phyloP scores from a whole-genome alignment of 2,888 invertebrate genomes.

The Micoletzkya japonica region DNA sequence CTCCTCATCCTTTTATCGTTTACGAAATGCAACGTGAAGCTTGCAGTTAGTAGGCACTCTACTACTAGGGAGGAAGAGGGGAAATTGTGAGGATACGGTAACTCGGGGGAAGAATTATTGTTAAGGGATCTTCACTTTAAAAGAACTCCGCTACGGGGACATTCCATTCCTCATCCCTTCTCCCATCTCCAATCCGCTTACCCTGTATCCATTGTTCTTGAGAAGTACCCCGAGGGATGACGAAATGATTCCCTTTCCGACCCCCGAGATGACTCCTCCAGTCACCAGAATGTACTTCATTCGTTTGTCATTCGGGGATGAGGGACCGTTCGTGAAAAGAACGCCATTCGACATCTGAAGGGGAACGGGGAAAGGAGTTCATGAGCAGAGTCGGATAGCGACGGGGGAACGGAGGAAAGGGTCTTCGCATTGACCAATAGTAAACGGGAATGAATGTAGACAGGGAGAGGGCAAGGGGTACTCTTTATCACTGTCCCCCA shows the following conservation, averaged over 20 bases:
- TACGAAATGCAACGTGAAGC: too few species aligned
- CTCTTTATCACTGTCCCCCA: too few species aligned
- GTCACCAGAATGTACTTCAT: constrained; percentile 50
- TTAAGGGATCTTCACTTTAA: too few species aligned
- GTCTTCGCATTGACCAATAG: not conserved
- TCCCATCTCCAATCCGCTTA: constrained; percentile 8
- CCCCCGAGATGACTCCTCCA: constrained; percentile 92
- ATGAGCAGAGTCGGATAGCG: not conserved
- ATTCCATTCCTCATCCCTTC: not conserved
- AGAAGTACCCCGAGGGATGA: constrained; percentile 88
- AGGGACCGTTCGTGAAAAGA: constrained; percentile 17
- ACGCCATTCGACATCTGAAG: constrained; percentile 2
- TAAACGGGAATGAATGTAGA: not conserved
- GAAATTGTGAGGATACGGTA: too few species aligned
- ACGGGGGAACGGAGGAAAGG: not conserved
- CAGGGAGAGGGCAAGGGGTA: too few species aligned
- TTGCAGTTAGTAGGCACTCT: not conserved
- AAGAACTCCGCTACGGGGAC: too few species aligned
- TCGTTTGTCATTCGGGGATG: constrained; percentile 8
- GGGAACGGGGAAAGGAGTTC: too few species aligned
- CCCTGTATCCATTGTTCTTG: constrained; percentile 87
- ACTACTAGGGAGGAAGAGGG: too few species aligned
- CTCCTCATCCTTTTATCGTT: too few species aligned
- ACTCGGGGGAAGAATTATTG: too few species aligned
- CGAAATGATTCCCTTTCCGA: constrained; percentile 75